These are phyloP conservation scores for Acrocephalus kingi DNA, from an alignment of 2,113 vertebrate species.

Conservation along the genomic window DNA sequence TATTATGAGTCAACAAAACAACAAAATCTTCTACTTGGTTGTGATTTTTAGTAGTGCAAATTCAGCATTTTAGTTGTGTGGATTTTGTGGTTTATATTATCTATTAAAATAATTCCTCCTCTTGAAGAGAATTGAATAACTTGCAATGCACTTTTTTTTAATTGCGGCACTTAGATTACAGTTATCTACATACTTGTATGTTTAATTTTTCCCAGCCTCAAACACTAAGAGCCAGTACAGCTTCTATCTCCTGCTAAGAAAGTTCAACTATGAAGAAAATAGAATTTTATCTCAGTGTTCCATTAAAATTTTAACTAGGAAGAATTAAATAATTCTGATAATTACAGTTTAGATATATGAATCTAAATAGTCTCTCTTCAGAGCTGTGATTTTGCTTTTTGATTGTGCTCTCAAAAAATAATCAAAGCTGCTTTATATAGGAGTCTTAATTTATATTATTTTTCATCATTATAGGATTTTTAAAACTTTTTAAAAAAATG, in stretches of 20 bases:
- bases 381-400: neutral
- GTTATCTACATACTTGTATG: neutral
- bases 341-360: neutral
- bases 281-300: neutral
- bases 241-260: neutral
- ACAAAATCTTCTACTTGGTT: neutral
- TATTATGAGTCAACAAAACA: neutral
- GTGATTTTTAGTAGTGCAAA: neutral
- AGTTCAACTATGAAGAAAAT: neutral
- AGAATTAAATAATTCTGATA: neutral
- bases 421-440: neutral
- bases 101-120: neutral
- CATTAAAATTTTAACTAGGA: neutral
- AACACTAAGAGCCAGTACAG: neutral
- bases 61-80: neutral
- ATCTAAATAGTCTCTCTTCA: neutral
- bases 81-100: neutral
- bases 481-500: neutral
- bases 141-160: neutral
- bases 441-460: neutral
- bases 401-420: neutral
- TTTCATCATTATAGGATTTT: neutral
- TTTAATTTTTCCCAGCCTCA: neutral
- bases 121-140: neutral
- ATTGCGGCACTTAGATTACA: neutral